Base-by-base conservation (phyloP, 2,888 invertebrate species). In the Drosophila leonis region DNA sequence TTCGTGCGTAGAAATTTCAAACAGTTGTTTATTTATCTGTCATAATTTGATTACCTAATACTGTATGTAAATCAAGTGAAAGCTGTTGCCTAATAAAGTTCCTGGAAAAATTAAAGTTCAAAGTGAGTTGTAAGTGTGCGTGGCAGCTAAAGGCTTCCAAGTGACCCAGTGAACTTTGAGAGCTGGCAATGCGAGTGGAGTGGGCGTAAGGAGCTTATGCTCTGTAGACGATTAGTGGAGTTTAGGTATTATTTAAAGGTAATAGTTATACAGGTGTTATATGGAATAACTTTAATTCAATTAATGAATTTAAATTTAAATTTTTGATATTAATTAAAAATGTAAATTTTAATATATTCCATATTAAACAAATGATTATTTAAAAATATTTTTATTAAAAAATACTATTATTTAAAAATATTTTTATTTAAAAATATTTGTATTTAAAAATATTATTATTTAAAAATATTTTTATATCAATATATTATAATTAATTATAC, bases 21-120 rank as follows among this genome's bases (percentile, higher is more conserved):
- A 39, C 20, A 33, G 12, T 3, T 31, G 3, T 24, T 33, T 39
- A 33, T 29, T 12, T 48, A 48, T 13, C n/a, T 29, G 13, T 1
- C 4, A 31, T 18, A 33, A 6, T 10, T 1, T 5, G 27, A 35
- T n/a, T 44, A 13, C 12, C 27, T 15, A 20, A 35, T 13, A 20
- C 18, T 9, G 5, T 1, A 1, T 3, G 6, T 2, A 24, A 20
- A 7, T 20, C 1, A 27, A 65, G 20, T 1, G 41, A 42, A 29
- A 42, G 33, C 29, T n/a, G 12, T 27, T 39, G 56, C 42, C 42
- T 33, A 56, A 56, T 42, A 15, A 31, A 42, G 31, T n/a, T 56
- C 12, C 31, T 3, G 15, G 20, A 56, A 31, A 27, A 41, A 29
- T 27, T 7, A 18, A 7, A 42, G 10, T 42, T 31, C 31, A 56